Evolutionary conservation across 2,113 vertebrate species (phyloP).

Genomic region (Sardina pilchardus): DNA sequence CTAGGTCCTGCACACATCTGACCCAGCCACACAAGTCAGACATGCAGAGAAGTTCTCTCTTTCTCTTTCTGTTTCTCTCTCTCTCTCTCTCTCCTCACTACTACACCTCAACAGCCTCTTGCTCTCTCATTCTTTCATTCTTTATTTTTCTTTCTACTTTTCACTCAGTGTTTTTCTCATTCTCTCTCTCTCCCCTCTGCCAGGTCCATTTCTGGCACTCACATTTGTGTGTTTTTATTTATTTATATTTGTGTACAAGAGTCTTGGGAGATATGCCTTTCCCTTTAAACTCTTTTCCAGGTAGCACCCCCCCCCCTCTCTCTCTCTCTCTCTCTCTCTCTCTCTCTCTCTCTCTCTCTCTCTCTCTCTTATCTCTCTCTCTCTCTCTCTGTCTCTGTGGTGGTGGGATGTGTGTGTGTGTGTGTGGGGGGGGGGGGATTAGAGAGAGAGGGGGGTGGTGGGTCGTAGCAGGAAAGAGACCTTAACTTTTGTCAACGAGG

Average conservation of each 20-base stretch:
- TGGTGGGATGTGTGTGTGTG: background rate
- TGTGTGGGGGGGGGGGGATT: background rate
- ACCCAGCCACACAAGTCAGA: background rate
- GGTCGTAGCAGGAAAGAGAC: background rate
- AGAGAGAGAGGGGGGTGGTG: conserved; percentile 38
- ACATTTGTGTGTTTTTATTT: background rate
- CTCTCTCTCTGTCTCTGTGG: background rate
- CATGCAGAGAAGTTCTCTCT: background rate
- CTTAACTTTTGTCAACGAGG: conserved; percentile 60
- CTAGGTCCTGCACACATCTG: background rate
- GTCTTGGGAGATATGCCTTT: background rate
- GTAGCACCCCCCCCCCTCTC: background rate
- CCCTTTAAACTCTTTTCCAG: conserved; percentile 1
- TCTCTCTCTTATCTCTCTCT: background rate
- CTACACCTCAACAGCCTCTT: background rate
- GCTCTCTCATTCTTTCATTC: background rate
- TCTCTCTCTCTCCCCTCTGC: background rate
- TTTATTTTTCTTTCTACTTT: conserved; percentile 6
- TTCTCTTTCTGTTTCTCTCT: background rate
- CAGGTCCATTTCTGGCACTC: conserved; percentile 2
- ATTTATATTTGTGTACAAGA: background rate
- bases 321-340: background rate
- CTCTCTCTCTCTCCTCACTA: background rate
- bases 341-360: background rate
- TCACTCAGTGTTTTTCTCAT: background rate